phyloP scores from a whole-genome alignment of 2,888 invertebrate species.

The Ophion ventricosus region DNA sequence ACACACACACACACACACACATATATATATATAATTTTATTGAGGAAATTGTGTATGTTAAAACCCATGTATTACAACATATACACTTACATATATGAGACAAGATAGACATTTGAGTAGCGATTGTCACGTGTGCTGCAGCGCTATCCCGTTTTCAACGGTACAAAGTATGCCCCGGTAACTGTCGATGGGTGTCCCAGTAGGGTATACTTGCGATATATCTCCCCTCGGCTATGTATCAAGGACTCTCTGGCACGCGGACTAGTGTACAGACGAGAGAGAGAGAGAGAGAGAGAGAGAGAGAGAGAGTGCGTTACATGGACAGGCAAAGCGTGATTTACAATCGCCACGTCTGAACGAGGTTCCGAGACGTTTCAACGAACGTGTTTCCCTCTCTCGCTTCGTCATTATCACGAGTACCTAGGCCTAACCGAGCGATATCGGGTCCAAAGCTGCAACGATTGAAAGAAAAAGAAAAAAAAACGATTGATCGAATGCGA shows the following conservation, averaged over 20 bases:
- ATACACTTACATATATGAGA: neutral
- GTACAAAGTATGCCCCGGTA: neutral
- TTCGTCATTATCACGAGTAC: conserved; percentile 45
- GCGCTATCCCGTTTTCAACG: conserved; percentile 9
- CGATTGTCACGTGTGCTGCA: conserved; percentile 59
- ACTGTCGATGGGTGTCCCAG: conserved; percentile 35
- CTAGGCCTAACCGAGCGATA: neutral
- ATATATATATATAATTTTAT: neutral
- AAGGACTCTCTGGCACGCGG: conserved; percentile 65
- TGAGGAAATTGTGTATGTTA: neutral
- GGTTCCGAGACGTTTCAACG: conserved; percentile 39
- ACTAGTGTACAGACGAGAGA: conserved; percentile 8
- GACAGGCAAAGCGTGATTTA: conserved; percentile 41
- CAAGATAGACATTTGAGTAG: conserved; percentile 33
- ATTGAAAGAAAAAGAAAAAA: neutral
- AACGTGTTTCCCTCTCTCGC: conserved; percentile 40
- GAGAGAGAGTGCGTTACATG: neutral
- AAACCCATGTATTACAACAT: neutral
- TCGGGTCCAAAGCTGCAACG: neutral
- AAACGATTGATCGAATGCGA: neutral
- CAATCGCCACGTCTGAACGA: conserved; percentile 27
- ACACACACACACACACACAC: no score
- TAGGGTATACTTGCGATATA: conserved; percentile 19
- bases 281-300: no score
- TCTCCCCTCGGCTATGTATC: conserved; percentile 63